Evolutionary conservation across 2,797 vertebrate species (phyloP).

Genomic region (Crenuchus spilurus): DNA sequence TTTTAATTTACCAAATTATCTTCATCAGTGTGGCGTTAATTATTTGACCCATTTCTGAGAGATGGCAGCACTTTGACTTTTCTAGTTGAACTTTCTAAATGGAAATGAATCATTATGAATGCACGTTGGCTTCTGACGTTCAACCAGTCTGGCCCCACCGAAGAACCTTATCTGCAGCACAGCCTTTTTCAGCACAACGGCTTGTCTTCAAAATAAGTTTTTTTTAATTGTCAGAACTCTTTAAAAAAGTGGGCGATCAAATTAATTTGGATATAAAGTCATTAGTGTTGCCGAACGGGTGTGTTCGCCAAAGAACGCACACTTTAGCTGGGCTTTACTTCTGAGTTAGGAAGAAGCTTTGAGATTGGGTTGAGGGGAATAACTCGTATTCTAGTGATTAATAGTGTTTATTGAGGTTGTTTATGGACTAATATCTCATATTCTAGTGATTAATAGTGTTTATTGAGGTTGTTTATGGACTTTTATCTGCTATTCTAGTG

Average conservation of each 20-base stretch:
- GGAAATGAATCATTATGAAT: constrained; percentile 52
- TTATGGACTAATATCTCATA: too few species aligned
- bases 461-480: too few species aligned
- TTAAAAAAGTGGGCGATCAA: neutral
- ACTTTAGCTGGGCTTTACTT: neutral
- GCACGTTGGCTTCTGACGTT: neutral
- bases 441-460: too few species aligned
- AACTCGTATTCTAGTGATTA: too few species aligned
- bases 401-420: too few species aligned
- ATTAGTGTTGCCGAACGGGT: neutral
- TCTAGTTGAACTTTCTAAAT: constrained; percentile 57
- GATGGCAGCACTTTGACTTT: constrained; percentile 70
- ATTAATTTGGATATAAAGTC: constrained; percentile 6
- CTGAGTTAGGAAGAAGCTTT: neutral
- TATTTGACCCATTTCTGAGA: constrained; percentile 75
- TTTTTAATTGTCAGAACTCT: neutral
- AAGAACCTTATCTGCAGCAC: constrained; percentile 65
- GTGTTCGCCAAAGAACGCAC: neutral
- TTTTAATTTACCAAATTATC: constrained; percentile 77
- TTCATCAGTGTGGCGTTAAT: constrained; percentile 77
- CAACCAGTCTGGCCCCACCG: constrained; percentile 57
- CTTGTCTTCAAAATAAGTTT: neutral
- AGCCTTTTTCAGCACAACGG: neutral
- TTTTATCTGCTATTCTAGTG: too few species aligned
- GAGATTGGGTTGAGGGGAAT: too few species aligned